Percentiles rank a stretch among this genome's conserved stretches.
Conservation (phyloP, 2,888 invertebrate genomes). For the Macroteleia sp. region DNA sequence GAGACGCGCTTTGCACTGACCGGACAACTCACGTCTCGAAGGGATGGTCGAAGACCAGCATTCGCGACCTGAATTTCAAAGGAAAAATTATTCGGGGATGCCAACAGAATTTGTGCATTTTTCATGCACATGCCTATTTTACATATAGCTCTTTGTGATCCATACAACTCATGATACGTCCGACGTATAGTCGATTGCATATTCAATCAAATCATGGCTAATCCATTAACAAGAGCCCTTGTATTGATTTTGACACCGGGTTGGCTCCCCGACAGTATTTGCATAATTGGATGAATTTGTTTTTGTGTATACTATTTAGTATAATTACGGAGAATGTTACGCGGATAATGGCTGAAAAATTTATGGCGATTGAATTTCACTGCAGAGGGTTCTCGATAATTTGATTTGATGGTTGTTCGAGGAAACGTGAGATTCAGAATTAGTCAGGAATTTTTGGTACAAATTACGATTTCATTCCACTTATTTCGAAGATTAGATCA, state of each 20-base stretch:
- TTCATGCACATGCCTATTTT: slow-evolving; percentile 30
- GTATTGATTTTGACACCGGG: slow-evolving; percentile 44
- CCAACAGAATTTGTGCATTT: slow-evolving; percentile 27
- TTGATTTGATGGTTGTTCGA: not conserved
- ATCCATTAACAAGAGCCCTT: slow-evolving; percentile 42
- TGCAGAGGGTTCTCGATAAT: not conserved
- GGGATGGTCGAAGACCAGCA: slow-evolving; percentile 26
- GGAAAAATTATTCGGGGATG: slow-evolving; percentile 37
- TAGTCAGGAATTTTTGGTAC: too few species aligned
- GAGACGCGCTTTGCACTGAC: slow-evolving; percentile 50
- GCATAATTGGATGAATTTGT: slow-evolving; percentile 47
- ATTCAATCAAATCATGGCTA: slow-evolving; percentile 49
- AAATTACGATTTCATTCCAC: too few species aligned
- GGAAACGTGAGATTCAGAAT: too few species aligned
- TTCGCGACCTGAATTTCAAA: slow-evolving; percentile 44
- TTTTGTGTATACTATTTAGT: slow-evolving; percentile 45
- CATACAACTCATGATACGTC: slow-evolving; percentile 8
- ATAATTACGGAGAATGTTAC: slow-evolving; percentile 24
- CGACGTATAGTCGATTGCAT: slow-evolving; percentile 33
- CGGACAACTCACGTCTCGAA: slow-evolving; percentile 50
- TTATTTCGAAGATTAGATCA: too few species aligned
- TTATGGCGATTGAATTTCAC: slow-evolving; percentile 18
- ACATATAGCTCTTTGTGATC: slow-evolving; percentile 31
- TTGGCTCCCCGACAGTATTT: slow-evolving; percentile 14
- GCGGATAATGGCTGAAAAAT: slow-evolving; percentile 22